These are phyloP conservation scores for Allygus modestus DNA, from an alignment of 2,888 invertebrate genomes.

Conservation along the genomic window DNA sequence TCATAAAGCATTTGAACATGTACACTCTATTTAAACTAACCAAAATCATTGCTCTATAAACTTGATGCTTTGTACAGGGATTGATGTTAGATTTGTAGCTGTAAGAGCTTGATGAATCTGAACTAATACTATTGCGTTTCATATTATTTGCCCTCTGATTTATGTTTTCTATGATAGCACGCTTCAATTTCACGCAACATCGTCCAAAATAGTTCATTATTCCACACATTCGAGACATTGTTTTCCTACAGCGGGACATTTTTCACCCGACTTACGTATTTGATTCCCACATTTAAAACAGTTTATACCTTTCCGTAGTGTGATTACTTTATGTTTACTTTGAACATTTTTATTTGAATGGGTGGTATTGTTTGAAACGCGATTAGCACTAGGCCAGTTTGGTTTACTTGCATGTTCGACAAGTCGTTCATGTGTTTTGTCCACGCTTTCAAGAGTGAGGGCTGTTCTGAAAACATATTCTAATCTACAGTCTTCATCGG, in stretches of 20 bases:
- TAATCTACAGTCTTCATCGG: constrained; percentile 1
- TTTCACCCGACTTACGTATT: background rate
- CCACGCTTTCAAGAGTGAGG: background rate
- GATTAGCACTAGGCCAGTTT: background rate
- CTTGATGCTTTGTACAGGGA: background rate
- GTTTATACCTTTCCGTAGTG: background rate
- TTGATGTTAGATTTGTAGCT: background rate
- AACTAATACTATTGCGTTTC: background rate
- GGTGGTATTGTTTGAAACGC: background rate
- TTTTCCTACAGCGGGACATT: constrained; percentile 26
- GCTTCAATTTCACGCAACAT: constrained; percentile 20
- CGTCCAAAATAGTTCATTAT: constrained; percentile 12
- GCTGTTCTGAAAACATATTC: constrained; percentile 2
- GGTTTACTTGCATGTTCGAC: background rate
- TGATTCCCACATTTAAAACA: constrained; percentile 2
- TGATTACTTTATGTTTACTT: background rate
- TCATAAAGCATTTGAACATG: constrained; percentile 31
- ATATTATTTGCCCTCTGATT: background rate
- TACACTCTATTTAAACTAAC: background rate
- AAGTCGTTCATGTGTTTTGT: background rate
- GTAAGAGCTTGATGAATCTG: background rate
- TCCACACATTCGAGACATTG: background rate
- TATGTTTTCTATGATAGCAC: background rate
- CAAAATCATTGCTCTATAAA: background rate
- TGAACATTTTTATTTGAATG: background rate